A percentile compares a stretch with the other conserved stretches of the same genome.
These are phyloP conservation scores for Craterocephalus amniculus DNA, from an alignment of 2,797 vertebrate species.

Conservation along the genomic window DNA sequence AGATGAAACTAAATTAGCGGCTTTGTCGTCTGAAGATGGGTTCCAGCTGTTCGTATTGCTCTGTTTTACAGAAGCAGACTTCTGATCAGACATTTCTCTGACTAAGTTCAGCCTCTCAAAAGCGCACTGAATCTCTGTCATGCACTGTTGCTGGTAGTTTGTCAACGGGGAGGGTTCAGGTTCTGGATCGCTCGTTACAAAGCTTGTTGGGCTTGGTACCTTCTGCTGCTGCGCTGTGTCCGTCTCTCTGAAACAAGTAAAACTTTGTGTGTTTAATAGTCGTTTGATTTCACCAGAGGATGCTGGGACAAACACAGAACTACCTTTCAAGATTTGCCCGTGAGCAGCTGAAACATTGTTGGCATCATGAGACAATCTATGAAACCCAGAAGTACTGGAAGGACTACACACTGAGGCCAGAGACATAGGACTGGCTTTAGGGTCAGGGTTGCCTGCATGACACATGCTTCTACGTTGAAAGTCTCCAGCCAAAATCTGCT, in stretches of 20 bases:
- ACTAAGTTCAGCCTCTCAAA: constrained; percentile 89
- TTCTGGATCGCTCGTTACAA: constrained; percentile 42
- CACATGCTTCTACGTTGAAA: constrained; percentile 70
- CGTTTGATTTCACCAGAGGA: constrained; percentile 43
- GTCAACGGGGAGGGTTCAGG: constrained; percentile 57
- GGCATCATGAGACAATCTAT: constrained; percentile 30
- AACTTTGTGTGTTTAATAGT: constrained; percentile 55
- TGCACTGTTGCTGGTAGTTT: constrained; percentile 80
- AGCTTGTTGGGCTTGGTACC: constrained; percentile 22
- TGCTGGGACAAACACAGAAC: constrained; percentile 13
- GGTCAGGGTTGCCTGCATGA: constrained; percentile 50
- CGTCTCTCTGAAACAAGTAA: constrained; percentile 63
- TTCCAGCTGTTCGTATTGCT: constrained; percentile 46
- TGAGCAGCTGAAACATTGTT: constrained; percentile 40
- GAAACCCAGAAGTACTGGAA: constrained; percentile 38
- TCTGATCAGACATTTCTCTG: constrained; percentile 70
- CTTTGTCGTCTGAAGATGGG: constrained; percentile 46
- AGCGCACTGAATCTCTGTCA: constrained; percentile 88
- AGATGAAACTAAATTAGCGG: constrained; percentile 54
- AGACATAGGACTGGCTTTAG: constrained; percentile 40
- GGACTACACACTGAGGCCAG: constrained; percentile 37
- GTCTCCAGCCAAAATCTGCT: constrained; percentile 83
- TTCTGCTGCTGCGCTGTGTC: constrained; percentile 22
- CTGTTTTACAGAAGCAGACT: constrained; percentile 14
- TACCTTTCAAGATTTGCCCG: constrained; percentile 30